A percentile compares a stretch with the other conserved stretches of the same genome.
These are phyloP conservation scores for Venusia cambrica DNA, from an alignment of 2,888 invertebrate genomes.

Conservation along the genomic window DNA sequence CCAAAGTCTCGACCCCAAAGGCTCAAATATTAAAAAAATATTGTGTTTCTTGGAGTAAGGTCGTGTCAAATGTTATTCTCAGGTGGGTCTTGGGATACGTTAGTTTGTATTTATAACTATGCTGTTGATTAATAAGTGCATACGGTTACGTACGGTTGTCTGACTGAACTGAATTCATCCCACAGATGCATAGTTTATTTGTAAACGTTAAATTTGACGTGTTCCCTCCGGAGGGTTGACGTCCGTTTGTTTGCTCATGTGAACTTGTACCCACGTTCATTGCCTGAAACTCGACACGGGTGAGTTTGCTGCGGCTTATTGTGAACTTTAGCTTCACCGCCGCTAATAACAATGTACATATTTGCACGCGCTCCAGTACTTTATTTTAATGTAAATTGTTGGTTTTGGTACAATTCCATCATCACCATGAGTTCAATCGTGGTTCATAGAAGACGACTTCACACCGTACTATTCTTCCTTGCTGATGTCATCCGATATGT, in stretches of 20 bases:
- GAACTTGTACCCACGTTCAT: conserved; percentile 39
- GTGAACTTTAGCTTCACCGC: conserved; percentile 37
- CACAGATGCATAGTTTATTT: conserved; percentile 23
- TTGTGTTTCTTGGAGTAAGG: too few relatives aligned
- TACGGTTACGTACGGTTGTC: too few relatives aligned
- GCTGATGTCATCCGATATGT: too few relatives aligned
- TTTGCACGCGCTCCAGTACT: conserved; percentile 21
- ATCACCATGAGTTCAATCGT: too few relatives aligned
- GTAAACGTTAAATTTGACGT: conserved; percentile 32
- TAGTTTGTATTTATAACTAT: too few relatives aligned
- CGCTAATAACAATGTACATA: conserved; percentile 26
- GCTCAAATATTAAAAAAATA: too few relatives aligned
- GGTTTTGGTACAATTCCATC: conserved; percentile 11
- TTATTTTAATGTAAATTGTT: conserved; percentile 17
- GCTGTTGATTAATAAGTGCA: too few relatives aligned
- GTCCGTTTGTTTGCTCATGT: conserved; percentile 52
- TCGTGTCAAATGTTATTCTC: too few relatives aligned
- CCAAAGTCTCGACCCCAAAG: too few relatives aligned
- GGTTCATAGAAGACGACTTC: too few relatives aligned
- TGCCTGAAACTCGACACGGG: conserved; percentile 33
- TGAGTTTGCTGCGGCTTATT: conserved; percentile 35
- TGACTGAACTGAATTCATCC: neutral
- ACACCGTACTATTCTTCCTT: too few relatives aligned
- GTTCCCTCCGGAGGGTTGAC: conserved; percentile 33
- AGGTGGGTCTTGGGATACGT: too few relatives aligned